Percentiles rank a stretch among this genome's conserved stretches.
Evolutionary conservation across 2,888 invertebrate species (phyloP).

Genomic region (Parnassius smintheus): DNA sequence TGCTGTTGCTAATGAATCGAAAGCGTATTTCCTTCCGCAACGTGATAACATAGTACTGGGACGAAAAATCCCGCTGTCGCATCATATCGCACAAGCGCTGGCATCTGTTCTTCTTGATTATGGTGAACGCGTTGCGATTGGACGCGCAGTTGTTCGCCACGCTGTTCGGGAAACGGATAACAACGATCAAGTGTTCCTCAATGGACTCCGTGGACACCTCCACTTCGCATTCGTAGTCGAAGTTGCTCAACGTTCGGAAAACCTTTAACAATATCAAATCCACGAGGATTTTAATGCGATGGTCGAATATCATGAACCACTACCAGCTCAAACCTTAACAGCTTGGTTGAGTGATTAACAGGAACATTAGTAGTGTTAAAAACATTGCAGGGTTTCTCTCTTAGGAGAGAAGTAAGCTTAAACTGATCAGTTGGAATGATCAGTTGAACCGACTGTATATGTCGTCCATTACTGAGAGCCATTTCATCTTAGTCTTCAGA

Average conservation of each 20-base stretch:
- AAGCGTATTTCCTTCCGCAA: constrained; percentile 51
- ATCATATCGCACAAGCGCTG: constrained; percentile 52
- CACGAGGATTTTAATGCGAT: too few relatives aligned
- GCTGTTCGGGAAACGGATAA: constrained; percentile 56
- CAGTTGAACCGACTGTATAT: too few relatives aligned
- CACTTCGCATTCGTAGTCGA: constrained; percentile 60
- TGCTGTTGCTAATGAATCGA: constrained; percentile 64
- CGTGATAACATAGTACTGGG: constrained; percentile 49
- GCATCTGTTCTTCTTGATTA: constrained; percentile 51
- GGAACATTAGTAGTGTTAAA: too few relatives aligned
- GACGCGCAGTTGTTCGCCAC: constrained; percentile 48
- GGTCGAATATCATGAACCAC: too few relatives aligned
- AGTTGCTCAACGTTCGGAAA: constrained; percentile 52
- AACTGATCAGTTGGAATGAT: too few relatives aligned
- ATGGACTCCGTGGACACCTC: constrained; percentile 52
- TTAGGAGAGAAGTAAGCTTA: too few relatives aligned
- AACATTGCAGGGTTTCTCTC: too few relatives aligned
- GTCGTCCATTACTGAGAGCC: too few relatives aligned
- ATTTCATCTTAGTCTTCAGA: too few relatives aligned
- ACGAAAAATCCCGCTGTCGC: constrained; percentile 31
- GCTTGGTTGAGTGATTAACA: too few relatives aligned
- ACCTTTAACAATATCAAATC: constrained; percentile 44
- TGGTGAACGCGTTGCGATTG: constrained; percentile 53
- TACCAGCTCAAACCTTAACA: too few relatives aligned
- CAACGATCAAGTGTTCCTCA: constrained; percentile 44